Evolutionary conservation across 2,113 vertebrate genomes (phyloP).

Genomic region (Vireo altiloquus): DNA sequence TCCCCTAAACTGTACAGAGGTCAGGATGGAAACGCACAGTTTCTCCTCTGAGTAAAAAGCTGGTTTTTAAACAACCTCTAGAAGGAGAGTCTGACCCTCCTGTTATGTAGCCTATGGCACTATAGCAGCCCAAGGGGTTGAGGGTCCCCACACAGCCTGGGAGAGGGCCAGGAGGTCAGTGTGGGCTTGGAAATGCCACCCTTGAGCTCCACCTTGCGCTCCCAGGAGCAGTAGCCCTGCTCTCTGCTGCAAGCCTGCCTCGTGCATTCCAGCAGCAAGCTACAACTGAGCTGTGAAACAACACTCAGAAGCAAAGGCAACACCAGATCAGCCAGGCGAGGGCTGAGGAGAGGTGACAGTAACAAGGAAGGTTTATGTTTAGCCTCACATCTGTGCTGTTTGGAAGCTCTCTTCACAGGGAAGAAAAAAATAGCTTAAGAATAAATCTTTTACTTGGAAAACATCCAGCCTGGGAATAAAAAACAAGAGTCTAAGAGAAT

Average conservation of each 20-base stretch:
- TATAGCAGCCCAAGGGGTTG: accelerated
- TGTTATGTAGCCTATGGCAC: neutral
- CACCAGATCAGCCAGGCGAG: neutral
- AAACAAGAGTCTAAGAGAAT: neutral
- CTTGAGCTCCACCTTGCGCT: accelerated
- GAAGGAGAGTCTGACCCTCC: neutral
- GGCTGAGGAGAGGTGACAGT: conserved; percentile 14
- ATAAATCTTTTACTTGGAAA: conserved; percentile 40
- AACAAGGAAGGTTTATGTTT: conserved; percentile 43
- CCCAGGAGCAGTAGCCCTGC: neutral
- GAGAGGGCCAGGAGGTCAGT: neutral
- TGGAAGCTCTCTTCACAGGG: neutral
- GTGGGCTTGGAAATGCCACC: neutral
- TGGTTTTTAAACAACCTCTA: neutral
- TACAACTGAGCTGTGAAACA: conserved; percentile 9
- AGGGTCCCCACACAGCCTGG: neutral
- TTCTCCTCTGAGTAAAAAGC: neutral
- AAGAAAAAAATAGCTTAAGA: neutral
- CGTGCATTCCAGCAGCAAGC: neutral
- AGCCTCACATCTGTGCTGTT: conserved; percentile 39
- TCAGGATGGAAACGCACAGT: neutral
- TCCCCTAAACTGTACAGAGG: neutral
- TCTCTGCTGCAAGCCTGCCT: neutral
- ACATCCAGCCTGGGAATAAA: neutral
- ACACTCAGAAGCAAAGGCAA: neutral